Percentiles rank a stretch among this genome's conserved stretches.
Conservation (phyloP, 2,797 vertebrate species). For the Poecile montanus region DNA sequence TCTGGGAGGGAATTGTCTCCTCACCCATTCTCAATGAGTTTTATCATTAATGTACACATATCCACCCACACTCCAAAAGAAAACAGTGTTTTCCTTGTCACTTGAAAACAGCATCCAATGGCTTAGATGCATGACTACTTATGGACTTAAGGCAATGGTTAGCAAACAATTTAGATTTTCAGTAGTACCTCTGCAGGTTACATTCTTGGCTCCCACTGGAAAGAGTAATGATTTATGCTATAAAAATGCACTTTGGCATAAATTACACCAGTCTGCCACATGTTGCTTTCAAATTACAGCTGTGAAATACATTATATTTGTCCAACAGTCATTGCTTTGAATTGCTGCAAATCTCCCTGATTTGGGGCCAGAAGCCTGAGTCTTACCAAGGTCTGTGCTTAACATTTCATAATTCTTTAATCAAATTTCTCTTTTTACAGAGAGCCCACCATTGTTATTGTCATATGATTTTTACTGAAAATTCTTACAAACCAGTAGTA, state of each 20-base stretch:
- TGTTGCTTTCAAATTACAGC: slow-evolving; percentile 13
- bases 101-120: background rate
- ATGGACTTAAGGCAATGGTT: background rate
- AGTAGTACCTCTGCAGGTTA: background rate
- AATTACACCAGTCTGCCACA: background rate
- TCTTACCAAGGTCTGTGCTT: background rate
- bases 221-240: background rate
- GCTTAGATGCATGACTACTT: background rate
- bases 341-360: background rate
- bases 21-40: background rate
- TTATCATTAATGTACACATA: background rate
- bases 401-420: background rate
- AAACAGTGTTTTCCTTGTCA: background rate
- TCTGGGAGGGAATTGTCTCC: background rate
- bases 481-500: background rate
- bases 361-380: background rate
- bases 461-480: background rate
- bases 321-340: background rate
- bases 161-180: background rate
- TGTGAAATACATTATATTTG: background rate
- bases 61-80: background rate
- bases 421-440: background rate
- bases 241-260: slow-evolving; percentile 16
- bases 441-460: background rate
- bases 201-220: background rate